These are phyloP conservation scores for Acronicta alni DNA, from an alignment of 2,888 invertebrate species.

Conservation along the genomic window DNA sequence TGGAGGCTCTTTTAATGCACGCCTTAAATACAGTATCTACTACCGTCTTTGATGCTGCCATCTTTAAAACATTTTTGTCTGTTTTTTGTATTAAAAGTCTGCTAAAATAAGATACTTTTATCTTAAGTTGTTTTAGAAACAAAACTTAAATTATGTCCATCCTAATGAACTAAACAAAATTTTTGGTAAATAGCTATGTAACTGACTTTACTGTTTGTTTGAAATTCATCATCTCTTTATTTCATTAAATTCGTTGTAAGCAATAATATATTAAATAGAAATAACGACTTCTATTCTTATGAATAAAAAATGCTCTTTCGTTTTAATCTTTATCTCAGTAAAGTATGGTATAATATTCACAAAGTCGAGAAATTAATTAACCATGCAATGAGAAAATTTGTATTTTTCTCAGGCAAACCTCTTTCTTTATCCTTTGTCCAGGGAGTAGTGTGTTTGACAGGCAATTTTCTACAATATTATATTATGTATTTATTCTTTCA, in stretches of 20 bases:
- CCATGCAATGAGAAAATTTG: constrained; percentile 47
- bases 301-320: constrained; percentile 10
- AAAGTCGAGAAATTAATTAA: constrained; percentile 60
- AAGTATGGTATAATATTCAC: constrained; percentile 50
- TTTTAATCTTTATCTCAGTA: constrained; percentile 21
- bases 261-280: not conserved
- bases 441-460: constrained; percentile 77
- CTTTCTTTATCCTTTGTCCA: constrained; percentile 77
- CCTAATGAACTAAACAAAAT: no score
- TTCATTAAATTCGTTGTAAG: not conserved
- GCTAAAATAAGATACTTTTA: no score
- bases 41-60: no score
- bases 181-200: no score
- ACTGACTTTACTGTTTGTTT: no score
- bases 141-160: no score
- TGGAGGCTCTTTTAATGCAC: no score
- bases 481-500: constrained; percentile 30
- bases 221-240: no score
- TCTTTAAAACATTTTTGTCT: no score
- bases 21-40: no score
- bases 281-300: not conserved
- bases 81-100: no score
- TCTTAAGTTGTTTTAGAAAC: no score
- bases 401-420: constrained; percentile 57
- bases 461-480: constrained; percentile 80